phyloP scores from a whole-genome alignment of 2,113 vertebrate genomes.

The Nothoprocta perdicaria region DNA sequence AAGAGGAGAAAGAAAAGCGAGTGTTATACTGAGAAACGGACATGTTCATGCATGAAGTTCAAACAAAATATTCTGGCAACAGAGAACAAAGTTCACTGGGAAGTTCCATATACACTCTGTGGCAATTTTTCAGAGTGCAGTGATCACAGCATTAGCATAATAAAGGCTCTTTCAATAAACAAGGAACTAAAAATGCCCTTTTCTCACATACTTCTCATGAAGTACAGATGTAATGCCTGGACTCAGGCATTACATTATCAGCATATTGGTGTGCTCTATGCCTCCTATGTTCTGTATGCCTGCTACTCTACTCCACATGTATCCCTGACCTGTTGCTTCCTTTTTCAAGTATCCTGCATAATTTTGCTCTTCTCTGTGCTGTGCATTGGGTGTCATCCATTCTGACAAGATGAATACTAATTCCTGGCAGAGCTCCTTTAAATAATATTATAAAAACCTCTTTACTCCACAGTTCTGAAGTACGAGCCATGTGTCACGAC shows the following conservation, averaged over 20 bases:
- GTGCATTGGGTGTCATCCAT: neutral
- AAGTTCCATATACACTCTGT: slow-evolving; percentile 43
- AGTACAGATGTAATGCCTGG: neutral
- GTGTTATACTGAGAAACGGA: slow-evolving; percentile 29
- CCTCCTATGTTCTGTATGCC: neutral
- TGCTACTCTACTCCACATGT: neutral
- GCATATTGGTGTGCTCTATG: neutral
- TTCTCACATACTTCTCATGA: neutral
- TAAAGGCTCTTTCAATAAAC: slow-evolving; percentile 32
- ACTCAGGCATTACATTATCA: neutral
- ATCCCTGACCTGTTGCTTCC: neutral
- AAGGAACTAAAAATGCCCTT: slow-evolving; percentile 2
- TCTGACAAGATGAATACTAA: neutral
- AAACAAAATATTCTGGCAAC: slow-evolving; percentile 48
- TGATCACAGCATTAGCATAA: slow-evolving; percentile 36
- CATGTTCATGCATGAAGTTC: slow-evolving; percentile 64
- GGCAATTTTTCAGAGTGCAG: slow-evolving; percentile 45
- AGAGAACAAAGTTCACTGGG: slow-evolving; percentile 24
- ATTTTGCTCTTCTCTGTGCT: neutral
- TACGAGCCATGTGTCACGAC: neutral
- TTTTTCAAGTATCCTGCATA: neutral
- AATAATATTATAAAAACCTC: neutral
- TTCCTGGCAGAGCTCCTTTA: neutral
- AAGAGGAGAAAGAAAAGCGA: neutral
- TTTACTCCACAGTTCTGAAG: neutral